Evolutionary conservation across 2,113 vertebrate genomes (phyloP).

Genomic region (Albula goreensis): DNA sequence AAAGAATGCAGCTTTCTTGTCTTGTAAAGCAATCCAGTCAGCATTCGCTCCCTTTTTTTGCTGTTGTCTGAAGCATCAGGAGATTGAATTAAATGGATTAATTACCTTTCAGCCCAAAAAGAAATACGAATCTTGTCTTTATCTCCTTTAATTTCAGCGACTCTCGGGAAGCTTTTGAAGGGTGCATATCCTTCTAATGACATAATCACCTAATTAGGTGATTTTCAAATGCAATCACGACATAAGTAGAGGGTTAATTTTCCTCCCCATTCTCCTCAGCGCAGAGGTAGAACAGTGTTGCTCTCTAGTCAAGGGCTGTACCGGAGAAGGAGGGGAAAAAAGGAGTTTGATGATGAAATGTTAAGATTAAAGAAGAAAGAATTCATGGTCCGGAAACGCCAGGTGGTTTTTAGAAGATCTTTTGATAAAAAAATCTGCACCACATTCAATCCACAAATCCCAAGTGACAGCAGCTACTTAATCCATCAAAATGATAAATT

Average conservation of each 20-base stretch:
- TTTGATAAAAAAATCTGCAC: constrained; percentile 54
- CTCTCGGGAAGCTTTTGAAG: constrained; percentile 79
- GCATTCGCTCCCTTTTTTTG: constrained; percentile 64
- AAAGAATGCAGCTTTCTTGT: constrained; percentile 73
- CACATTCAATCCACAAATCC: constrained; percentile 51
- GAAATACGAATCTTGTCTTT: constrained; percentile 68
- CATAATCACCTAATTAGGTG: constrained; percentile 94
- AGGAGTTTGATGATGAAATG: constrained; percentile 60
- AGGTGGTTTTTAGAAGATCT: constrained; percentile 47
- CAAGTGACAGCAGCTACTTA: constrained; percentile 48
- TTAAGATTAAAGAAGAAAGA: constrained; percentile 60
- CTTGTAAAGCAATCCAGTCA: constrained; percentile 80
- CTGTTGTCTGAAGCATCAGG: constrained; percentile 75
- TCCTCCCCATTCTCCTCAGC: constrained; percentile 68
- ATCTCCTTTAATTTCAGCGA: constrained; percentile 81
- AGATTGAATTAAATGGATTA: constrained; percentile 86
- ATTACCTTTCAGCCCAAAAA: constrained; percentile 79
- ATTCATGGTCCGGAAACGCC: constrained; percentile 57
- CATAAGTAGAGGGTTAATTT: constrained; percentile 77
- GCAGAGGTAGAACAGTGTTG: constrained; percentile 61
- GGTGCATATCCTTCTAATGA: constrained; percentile 79
- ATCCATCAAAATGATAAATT: constrained; percentile 36
- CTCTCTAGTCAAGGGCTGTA: constrained; percentile 55
- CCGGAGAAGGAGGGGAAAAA: constrained; percentile 31
- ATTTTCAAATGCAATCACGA: constrained; percentile 77